A percentile compares a stretch with the other conserved stretches of the same genome.
phyloP scores from a whole-genome alignment of 2,797 vertebrate genomes.

The Dermochelys coriacea region DNA sequence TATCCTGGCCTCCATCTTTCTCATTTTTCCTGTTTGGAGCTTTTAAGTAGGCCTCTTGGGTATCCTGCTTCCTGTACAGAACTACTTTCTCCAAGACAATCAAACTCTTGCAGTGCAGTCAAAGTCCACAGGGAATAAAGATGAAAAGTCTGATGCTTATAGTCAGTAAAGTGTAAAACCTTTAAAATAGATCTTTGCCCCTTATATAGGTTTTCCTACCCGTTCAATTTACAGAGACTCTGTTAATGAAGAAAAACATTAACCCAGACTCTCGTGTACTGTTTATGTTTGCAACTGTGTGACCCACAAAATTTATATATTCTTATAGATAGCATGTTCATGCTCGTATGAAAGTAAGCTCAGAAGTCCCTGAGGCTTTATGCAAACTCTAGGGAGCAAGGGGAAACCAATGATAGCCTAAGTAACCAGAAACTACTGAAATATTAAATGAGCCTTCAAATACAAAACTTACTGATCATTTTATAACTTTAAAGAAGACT shows the following conservation, averaged over 20 bases:
- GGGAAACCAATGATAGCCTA: constrained; percentile 4
- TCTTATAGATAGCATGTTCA: neutral
- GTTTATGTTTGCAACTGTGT: neutral
- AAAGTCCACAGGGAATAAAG: constrained; percentile 1
- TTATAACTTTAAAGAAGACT: neutral
- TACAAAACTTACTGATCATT: constrained; percentile 5
- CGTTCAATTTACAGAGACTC: neutral
- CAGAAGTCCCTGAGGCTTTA: constrained; percentile 16
- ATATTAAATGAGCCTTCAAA: constrained; percentile 3
- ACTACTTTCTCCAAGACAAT: constrained; percentile 63
- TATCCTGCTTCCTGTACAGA: constrained; percentile 63
- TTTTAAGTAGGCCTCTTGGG: constrained; percentile 45
- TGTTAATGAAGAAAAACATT: neutral
- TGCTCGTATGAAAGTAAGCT: neutral
- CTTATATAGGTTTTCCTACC: neutral
- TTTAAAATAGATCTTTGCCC: neutral
- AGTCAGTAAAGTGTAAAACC: neutral
- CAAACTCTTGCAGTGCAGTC: constrained; percentile 3
- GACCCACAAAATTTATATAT: neutral
- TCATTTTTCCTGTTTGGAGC: neutral
- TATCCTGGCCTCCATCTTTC: neutral
- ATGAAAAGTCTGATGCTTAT: constrained; percentile 1
- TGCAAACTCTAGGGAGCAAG: neutral
- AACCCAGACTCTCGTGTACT: neutral
- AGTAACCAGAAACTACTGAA: neutral